A percentile compares a stretch with the other conserved stretches of the same genome.
Conservation (phyloP, 2,888 invertebrate genomes). For the Drosophila merina region DNA sequence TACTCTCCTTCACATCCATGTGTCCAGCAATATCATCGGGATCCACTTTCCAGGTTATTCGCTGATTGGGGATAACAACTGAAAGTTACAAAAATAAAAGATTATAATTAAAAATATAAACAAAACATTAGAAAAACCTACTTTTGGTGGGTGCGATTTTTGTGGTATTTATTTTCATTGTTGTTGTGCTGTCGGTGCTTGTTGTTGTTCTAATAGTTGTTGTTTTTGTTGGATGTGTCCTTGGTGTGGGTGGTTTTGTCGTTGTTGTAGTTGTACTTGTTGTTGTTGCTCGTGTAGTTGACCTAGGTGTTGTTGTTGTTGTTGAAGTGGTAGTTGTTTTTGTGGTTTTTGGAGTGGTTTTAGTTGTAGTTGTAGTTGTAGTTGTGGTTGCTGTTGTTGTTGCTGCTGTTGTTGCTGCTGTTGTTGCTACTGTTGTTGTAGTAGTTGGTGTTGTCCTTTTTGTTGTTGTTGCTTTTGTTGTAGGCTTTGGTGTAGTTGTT, state of each 20-base stretch:
- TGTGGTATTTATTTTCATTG: background rate
- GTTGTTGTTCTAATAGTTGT: conserved; percentile 15
- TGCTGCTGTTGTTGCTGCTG: conserved; percentile 18
- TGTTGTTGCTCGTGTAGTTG: conserved; percentile 11
- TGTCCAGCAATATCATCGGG: conserved; percentile 42
- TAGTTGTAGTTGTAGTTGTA: conserved; percentile 7
- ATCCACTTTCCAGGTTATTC: conserved; percentile 46
- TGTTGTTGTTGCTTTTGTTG: conserved; percentile 26
- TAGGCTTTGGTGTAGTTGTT: background rate
- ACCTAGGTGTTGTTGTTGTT: conserved; percentile 17
- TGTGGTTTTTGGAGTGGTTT: conserved; percentile 1
- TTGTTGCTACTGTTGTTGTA: conserved; percentile 17
- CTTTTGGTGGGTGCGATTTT: background rate
- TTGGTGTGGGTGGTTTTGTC: background rate
- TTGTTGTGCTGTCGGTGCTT: conserved; percentile 17
- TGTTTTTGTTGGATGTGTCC: background rate
- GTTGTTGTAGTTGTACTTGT: conserved; percentile 20
- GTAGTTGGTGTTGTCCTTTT: conserved; percentile 18
- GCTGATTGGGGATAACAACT: background rate
- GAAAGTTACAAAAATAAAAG: background rate
- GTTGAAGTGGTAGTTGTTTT: conserved; percentile 1
- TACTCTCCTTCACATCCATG: conserved; percentile 2
- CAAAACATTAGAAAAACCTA: background rate
- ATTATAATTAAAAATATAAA: background rate
- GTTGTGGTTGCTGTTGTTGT: conserved; percentile 25